phyloP scores from a whole-genome alignment of 2,113 vertebrate genomes.

The Rhinolophus sinicus region DNA sequence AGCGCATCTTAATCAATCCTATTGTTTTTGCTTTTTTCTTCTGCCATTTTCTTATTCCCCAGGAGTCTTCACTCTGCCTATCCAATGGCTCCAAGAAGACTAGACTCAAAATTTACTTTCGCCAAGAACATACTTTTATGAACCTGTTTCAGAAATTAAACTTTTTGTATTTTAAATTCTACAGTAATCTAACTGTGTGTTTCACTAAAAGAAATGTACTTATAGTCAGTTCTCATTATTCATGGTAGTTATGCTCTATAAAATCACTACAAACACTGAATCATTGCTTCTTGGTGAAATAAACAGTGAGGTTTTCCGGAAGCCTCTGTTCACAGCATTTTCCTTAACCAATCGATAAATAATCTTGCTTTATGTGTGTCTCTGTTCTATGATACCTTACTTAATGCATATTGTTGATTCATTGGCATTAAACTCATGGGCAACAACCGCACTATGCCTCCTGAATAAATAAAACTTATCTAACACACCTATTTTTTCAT shows the following conservation, averaged over 20 bases:
- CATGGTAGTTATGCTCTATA: not conserved
- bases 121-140: not conserved
- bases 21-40: not conserved
- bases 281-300: not conserved
- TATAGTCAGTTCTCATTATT: not conserved
- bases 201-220: not conserved
- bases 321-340: not conserved
- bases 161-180: not conserved
- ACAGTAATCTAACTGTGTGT: not conserved
- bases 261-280: not conserved
- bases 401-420: not conserved
- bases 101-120: not conserved
- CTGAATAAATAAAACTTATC: not conserved
- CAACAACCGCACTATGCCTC: not conserved
- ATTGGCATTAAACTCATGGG: not conserved
- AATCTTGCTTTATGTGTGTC: not conserved
- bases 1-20: too few relatives aligned
- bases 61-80: not conserved
- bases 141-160: not conserved
- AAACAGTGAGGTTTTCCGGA: not conserved
- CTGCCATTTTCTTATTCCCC: not conserved
- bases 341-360: not conserved
- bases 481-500: not conserved
- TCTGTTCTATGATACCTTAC: not conserved
- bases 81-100: not conserved